Percentiles rank a stretch among this genome's conserved stretches.
Evolutionary conservation across 2,113 vertebrate species (phyloP).

Genomic region (Nothobranchius furzeri): DNA sequence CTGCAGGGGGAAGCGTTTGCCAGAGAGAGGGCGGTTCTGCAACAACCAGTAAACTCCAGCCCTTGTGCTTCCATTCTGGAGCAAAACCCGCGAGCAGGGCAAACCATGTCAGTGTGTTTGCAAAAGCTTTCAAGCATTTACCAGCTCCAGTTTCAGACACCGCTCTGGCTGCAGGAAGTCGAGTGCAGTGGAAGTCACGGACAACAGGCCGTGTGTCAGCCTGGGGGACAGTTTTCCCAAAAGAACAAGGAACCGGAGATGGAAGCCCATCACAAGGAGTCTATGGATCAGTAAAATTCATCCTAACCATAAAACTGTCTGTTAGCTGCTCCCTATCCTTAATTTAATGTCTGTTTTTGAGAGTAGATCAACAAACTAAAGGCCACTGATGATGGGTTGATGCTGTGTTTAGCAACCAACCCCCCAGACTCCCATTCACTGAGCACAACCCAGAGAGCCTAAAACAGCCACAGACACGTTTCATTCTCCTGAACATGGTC

Average conservation of each 20-base stretch:
- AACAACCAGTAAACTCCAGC: conserved; percentile 45
- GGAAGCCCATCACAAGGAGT: background rate
- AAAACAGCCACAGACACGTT: too few relatives aligned
- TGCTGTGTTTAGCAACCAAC: background rate
- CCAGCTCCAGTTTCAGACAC: background rate
- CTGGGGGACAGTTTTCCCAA: background rate
- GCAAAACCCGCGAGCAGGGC: conserved; percentile 18
- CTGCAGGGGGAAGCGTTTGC: conserved; percentile 34
- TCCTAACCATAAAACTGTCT: background rate
- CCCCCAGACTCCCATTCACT: background rate
- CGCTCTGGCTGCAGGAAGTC: accelerated
- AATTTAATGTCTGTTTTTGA: background rate
- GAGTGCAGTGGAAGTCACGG: background rate
- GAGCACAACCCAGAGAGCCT: too few relatives aligned
- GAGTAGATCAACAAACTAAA: background rate
- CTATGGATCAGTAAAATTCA: background rate
- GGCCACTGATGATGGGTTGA: background rate
- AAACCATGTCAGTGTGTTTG: conserved; percentile 10
- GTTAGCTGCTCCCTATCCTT: background rate
- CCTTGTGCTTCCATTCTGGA: conserved; percentile 28
- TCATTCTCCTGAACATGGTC: too few relatives aligned
- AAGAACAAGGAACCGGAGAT: background rate
- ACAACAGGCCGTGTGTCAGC: accelerated
- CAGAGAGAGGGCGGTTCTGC: conserved; percentile 60
- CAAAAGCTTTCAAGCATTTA: background rate